These are phyloP conservation scores for Eilema caniola DNA, from an alignment of 2,888 invertebrate species.

Conservation along the genomic window DNA sequence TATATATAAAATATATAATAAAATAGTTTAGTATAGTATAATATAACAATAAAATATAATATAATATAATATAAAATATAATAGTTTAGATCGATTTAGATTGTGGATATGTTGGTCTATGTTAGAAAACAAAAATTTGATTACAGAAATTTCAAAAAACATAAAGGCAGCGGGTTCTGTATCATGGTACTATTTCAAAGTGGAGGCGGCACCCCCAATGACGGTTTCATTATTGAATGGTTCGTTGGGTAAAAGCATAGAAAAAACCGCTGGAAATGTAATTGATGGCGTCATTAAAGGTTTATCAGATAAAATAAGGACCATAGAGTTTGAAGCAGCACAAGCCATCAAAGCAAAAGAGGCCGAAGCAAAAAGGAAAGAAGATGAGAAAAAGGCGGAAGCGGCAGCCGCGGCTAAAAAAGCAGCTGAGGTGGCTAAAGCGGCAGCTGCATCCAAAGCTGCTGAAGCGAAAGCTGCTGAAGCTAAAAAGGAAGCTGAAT, in stretches of 20 bases:
- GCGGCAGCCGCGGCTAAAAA: constrained; percentile 51
- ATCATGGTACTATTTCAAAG: constrained; percentile 76
- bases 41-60: too few relatives aligned
- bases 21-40: too few relatives aligned
- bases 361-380: constrained; percentile 58
- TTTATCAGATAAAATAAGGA: constrained; percentile 64
- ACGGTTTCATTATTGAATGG: constrained; percentile 65
- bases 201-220: constrained; percentile 76
- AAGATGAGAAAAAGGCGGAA: constrained; percentile 47
- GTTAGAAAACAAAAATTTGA: constrained; percentile 5
- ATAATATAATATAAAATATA: too few relatives aligned
- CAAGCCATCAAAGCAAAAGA: constrained; percentile 52
- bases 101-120: too few relatives aligned
- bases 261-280: constrained; percentile 52
- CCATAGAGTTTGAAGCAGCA: constrained; percentile 48
- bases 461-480: constrained; percentile 22
- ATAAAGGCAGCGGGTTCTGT: constrained; percentile 54
- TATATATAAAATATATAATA: too few relatives aligned
- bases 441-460: constrained; percentile 18
- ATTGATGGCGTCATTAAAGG: constrained; percentile 58
- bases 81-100: too few relatives aligned
- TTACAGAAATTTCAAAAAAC: constrained; percentile 64
- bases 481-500: constrained; percentile 13
- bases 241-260: constrained; percentile 61
- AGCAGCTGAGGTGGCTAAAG: constrained; percentile 31